phyloP scores from a whole-genome alignment of 2,797 vertebrate genomes.

The Simalia tracyae region DNA sequence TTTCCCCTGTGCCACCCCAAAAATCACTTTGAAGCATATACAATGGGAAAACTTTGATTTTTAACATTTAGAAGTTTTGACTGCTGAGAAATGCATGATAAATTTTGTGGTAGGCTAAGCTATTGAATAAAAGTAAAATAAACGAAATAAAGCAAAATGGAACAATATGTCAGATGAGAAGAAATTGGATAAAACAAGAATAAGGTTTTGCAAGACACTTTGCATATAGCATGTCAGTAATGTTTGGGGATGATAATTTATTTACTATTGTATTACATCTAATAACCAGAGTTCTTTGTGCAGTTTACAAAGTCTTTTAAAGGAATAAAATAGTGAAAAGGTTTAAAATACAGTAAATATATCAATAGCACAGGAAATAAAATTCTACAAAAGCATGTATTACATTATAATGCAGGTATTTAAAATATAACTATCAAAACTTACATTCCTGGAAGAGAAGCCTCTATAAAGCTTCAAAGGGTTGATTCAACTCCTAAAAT shows the following conservation, averaged over 20 bases:
- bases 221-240: not conserved
- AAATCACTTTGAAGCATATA: constrained; percentile 65
- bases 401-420: not conserved
- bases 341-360: not conserved
- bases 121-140: not conserved
- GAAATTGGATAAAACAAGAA: constrained; percentile 16
- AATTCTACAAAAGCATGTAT: not conserved
- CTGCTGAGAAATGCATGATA: constrained; percentile 57
- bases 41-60: constrained; percentile 52
- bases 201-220: constrained; percentile 31
- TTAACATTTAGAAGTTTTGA: constrained; percentile 53
- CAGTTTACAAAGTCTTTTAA: not conserved
- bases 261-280: not conserved
- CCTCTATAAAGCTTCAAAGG: not conserved
- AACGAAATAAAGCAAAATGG: constrained; percentile 34
- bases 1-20: constrained; percentile 57
- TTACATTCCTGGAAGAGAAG: not conserved
- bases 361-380: not conserved
- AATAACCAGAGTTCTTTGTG: not conserved
- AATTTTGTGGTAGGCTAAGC: constrained; percentile 53
- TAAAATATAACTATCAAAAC: not conserved
- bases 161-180: constrained; percentile 33
- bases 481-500: not conserved
- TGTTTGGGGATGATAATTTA: not conserved
- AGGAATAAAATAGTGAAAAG: not conserved